Conservation (phyloP, 1,140 invertebrate genomes). For the Drosophila oshimai region DNA sequence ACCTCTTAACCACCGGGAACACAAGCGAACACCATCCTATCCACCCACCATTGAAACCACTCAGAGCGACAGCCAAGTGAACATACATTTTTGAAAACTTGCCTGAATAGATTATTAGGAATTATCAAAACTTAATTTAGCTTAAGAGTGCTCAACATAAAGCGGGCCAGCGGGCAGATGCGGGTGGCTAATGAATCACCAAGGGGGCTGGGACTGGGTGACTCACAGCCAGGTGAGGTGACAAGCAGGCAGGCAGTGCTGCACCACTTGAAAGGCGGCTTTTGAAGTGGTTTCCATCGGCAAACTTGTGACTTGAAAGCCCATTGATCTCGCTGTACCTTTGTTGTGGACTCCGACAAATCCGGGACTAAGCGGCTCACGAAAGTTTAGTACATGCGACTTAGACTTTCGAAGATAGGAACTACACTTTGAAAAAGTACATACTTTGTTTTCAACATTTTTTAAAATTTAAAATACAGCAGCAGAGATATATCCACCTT, state of each 20-base stretch:
- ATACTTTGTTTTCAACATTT: no score
- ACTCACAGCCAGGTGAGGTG: constrained; percentile 56
- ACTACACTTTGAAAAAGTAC: neutral
- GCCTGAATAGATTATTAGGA: constrained; percentile 80
- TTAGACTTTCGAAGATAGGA: constrained; percentile 11
- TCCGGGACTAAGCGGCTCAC: constrained; percentile 57
- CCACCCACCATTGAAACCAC: constrained; percentile 9
- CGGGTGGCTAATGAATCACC: constrained; percentile 60
- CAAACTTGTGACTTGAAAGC: constrained; percentile 52
- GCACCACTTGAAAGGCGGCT: constrained; percentile 59
- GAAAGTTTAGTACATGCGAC: constrained; percentile 56
- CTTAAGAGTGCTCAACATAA: constrained; percentile 43
- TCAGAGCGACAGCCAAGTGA: constrained; percentile 55
- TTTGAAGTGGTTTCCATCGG: constrained; percentile 64
- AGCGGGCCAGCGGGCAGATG: neutral
- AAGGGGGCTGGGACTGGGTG: neutral
- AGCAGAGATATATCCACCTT: no score
- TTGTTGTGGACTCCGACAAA: constrained; percentile 60
- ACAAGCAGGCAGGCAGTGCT: constrained; percentile 55
- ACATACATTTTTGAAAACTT: constrained; percentile 76
- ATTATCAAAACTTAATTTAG: constrained; percentile 82
- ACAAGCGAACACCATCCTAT: neutral
- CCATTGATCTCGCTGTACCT: constrained; percentile 68
- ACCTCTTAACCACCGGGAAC: no score
- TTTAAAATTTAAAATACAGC: no score